These are phyloP conservation scores for Gymnarchus niloticus DNA, from an alignment of 2,113 vertebrate species.

Conservation along the genomic window DNA sequence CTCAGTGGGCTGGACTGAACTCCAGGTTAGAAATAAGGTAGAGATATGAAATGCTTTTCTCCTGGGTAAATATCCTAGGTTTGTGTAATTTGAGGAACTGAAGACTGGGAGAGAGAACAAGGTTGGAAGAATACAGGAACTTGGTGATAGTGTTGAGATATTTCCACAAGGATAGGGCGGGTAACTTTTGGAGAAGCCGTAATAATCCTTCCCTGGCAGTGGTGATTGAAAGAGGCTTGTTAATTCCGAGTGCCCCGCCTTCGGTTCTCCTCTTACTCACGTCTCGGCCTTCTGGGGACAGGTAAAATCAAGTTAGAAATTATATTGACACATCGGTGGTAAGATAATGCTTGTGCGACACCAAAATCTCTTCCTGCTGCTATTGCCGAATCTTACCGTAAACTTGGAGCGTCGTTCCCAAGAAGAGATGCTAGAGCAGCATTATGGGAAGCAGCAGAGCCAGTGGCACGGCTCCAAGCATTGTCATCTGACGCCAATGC, in stretches of 20 bases:
- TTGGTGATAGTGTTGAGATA: background rate
- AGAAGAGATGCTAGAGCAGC: no score
- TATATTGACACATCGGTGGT: background rate
- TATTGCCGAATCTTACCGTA: background rate
- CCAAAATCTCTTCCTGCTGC: background rate
- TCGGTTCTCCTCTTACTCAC: background rate
- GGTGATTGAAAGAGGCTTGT: background rate
- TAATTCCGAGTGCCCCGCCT: background rate
- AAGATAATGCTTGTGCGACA: background rate
- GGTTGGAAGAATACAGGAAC: background rate
- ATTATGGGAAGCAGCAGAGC: no score
- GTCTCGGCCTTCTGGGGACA: background rate
- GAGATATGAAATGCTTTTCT: background rate
- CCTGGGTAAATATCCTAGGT: background rate
- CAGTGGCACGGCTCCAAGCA: no score
- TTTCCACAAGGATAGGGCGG: slow-evolving; percentile 1
- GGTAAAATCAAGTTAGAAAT: slow-evolving; percentile 9
- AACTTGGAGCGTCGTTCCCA: no score
- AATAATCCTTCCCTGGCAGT: background rate
- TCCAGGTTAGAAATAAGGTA: background rate
- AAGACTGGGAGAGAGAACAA: background rate
- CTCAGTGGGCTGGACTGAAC: background rate
- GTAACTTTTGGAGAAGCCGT: background rate
- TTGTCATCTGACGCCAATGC: no score
- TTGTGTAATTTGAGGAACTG: background rate